Base-by-base conservation (phyloP, 2,113 vertebrate genomes). In the Triplophysa tibetana region DNA sequence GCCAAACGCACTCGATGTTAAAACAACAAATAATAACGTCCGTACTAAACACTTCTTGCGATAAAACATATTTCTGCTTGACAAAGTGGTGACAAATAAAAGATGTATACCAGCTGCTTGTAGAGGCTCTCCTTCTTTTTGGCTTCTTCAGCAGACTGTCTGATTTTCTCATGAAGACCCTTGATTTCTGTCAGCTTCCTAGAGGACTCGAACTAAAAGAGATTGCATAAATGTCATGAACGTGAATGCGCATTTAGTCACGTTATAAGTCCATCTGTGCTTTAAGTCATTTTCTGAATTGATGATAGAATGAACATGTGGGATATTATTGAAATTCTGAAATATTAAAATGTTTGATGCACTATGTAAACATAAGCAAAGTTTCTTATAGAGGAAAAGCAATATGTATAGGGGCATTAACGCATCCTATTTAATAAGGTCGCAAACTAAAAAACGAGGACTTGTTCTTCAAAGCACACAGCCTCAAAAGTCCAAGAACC, bases 61-160 rank as follows among this genome's bases (percentile, higher is more conserved):
- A 2, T 50, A 50, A 14, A 52, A 72, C 48, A 54, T 54, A 17
- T 21, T 45, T 3, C 13, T 74, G 9, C 17, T 52, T 12, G 17
- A 13, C 1, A 8, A 7, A 26, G 5, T 13, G 45, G 8, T 29
- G 21, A 50, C 13, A 14, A 10, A 69, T 64, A 21, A 8, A 63
- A 66, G 38, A 33, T 58, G 1, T 65, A 38, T 85, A 96, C 95
- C 91, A 96, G 84, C 74, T 96, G 95, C 70, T 95, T 96, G 79
- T 96, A 93, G 1, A 94, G 77, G 3, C 93, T 93, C 54, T 97
- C 95, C 83, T 96, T 97, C 84, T 91, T 94, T 84, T 92, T 96
- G 24, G 95, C 93, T 70, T 97, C 95, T 38, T 93, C 95, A 0
- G 94, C 94, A 19, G 94, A 93, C 10, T 90, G 88, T 0, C 91